Conservation (phyloP, 2,113 vertebrate species). For the Noturus placidus region DNA sequence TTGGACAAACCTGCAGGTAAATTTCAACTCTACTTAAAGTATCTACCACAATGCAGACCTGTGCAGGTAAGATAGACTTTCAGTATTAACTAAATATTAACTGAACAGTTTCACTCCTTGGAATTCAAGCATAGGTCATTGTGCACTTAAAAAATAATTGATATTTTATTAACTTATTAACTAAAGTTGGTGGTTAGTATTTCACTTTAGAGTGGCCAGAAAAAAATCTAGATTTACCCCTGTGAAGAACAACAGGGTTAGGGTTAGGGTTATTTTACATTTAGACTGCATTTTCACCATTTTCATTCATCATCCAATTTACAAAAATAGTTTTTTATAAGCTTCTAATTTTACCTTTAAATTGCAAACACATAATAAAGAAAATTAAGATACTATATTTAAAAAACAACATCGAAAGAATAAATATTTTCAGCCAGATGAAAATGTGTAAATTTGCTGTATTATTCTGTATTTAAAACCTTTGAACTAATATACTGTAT, state of each 20-base stretch:
- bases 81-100: slow-evolving; percentile 10
- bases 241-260: not conserved
- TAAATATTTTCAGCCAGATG: not conserved
- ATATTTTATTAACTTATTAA: not conserved
- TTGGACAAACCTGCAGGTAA: slow-evolving; percentile 63
- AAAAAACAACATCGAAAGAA: not conserved
- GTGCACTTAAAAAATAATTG: not conserved
- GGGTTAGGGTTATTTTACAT: not conserved
- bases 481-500: not conserved
- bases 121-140: not conserved
- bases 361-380: not conserved
- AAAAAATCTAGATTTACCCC: not conserved
- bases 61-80: slow-evolving; percentile 49
- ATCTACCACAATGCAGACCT: slow-evolving; percentile 39
- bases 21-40: slow-evolving; percentile 36
- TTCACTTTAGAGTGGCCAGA: not conserved
- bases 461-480: not conserved
- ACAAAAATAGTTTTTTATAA: not conserved
- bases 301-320: not conserved
- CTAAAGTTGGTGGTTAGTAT: slow-evolving; percentile 10
- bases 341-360: not conserved
- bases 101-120: not conserved
- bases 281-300: not conserved
- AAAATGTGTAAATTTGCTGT: not conserved
- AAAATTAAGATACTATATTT: not conserved